Evolutionary conservation across 2,888 invertebrate species (phyloP).

Genomic region (Sphaeridia pumilis): DNA sequence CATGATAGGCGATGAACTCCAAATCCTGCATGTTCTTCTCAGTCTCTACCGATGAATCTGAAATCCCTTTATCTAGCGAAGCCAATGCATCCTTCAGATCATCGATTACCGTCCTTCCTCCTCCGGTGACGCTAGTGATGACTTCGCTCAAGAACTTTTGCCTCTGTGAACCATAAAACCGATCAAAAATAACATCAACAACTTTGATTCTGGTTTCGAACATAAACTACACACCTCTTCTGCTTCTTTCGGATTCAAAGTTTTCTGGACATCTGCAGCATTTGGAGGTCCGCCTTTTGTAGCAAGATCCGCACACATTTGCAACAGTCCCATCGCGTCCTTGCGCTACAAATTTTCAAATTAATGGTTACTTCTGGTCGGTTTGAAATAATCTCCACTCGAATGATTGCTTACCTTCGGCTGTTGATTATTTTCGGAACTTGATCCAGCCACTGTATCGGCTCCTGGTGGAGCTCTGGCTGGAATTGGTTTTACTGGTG

Average conservation of each 20-base stretch:
- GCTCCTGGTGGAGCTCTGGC: conserved; percentile 6
- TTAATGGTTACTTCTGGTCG: too few relatives aligned
- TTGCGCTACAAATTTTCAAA: too few relatives aligned
- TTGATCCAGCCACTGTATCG: too few relatives aligned
- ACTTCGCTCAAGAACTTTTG: conserved; percentile 7
- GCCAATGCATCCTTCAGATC: conserved; percentile 1
- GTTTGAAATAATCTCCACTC: too few relatives aligned
- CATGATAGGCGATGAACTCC: conserved; percentile 13
- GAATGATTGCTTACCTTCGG: too few relatives aligned
- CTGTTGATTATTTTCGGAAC: too few relatives aligned
- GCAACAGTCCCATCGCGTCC: conserved; percentile 4
- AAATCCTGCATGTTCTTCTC: conserved; percentile 3
- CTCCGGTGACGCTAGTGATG: background rate
- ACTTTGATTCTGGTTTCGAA: background rate
- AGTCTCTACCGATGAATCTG: background rate
- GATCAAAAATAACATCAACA: background rate
- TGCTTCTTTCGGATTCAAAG: background rate
- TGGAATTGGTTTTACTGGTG: conserved; percentile 3
- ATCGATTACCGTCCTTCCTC: conserved; percentile 6
- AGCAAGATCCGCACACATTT: conserved; percentile 8
- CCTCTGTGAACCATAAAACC: background rate
- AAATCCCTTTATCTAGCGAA: conserved; percentile 2
- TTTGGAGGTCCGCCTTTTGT: background rate
- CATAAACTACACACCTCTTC: background rate
- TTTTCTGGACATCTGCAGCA: background rate